Evolutionary conservation across 2,113 vertebrate species (phyloP).

Genomic region (Pandion haliaetus): DNA sequence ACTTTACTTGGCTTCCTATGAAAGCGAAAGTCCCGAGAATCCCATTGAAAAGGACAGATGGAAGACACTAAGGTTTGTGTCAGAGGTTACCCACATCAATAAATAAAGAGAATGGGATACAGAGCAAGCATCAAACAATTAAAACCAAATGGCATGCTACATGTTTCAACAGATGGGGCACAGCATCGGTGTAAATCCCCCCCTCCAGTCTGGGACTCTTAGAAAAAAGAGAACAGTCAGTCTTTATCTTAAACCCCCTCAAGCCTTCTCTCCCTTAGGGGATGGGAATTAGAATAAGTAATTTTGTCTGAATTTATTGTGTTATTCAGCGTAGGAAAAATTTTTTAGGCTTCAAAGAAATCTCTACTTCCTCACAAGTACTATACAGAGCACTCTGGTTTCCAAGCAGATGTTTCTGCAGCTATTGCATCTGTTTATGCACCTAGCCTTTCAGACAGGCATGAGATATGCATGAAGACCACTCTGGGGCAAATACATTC

Average conservation of each 20-base stretch:
- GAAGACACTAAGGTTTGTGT: constrained; percentile 91
- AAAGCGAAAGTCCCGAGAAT: constrained; percentile 94
- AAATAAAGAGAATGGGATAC: background rate
- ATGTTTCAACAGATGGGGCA: constrained; percentile 14
- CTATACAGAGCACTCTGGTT: background rate
- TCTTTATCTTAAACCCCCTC: background rate
- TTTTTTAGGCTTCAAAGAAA: background rate
- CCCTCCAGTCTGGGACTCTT: background rate
- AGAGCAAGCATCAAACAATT: background rate
- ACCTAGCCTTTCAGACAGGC: background rate
- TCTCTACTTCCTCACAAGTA: background rate
- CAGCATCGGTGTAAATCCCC: background rate
- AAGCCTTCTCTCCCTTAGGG: background rate
- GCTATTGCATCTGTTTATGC: background rate
- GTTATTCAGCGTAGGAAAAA: background rate
- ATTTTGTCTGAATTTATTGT: background rate
- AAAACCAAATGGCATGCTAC: background rate
- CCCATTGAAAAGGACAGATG: constrained; percentile 94
- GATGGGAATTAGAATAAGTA: background rate
- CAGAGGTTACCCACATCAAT: background rate
- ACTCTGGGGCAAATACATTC: background rate
- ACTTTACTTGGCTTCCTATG: constrained; percentile 91
- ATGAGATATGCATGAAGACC: background rate
- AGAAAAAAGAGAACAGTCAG: background rate
- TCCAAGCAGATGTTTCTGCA: background rate